Conservation (phyloP, 2,888 invertebrate genomes). For the Cosmorhoe ocellata region DNA sequence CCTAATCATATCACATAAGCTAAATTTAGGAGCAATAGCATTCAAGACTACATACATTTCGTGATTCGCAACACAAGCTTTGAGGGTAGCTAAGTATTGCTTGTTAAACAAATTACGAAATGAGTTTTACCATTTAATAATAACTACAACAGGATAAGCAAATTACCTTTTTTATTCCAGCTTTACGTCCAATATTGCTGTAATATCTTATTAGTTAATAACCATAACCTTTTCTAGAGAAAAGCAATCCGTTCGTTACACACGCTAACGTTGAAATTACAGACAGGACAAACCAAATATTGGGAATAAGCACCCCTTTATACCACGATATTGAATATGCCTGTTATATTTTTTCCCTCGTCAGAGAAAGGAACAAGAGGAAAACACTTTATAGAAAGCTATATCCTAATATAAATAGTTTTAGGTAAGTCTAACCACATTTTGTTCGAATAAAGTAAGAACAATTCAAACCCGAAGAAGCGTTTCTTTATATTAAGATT, state of each 20-base stretch:
- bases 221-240: conserved; percentile 9
- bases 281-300: conserved; percentile 36
- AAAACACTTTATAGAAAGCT: conserved; percentile 21
- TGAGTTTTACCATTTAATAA: no score
- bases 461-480: no score
- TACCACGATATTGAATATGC: conserved; percentile 31
- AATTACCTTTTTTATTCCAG: no score
- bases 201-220: conserved; percentile 24
- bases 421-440: not conserved
- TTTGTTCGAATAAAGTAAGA: no score
- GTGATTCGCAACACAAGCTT: no score
- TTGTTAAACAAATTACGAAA: no score
- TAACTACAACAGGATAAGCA: no score
- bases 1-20: not conserved
- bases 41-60: no score
- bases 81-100: no score
- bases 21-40: no score
- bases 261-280: conserved; percentile 30
- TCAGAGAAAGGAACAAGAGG: conserved; percentile 16
- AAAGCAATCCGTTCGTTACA: conserved; percentile 32
- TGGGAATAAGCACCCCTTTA: conserved; percentile 32
- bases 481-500: no score
- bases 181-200: not conserved
- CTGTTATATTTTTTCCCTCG: conserved; percentile 27
- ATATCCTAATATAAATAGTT: conserved; percentile 2